Evolutionary conservation across 2,113 vertebrate species (phyloP).

Genomic region (Balaeniceps rex): DNA sequence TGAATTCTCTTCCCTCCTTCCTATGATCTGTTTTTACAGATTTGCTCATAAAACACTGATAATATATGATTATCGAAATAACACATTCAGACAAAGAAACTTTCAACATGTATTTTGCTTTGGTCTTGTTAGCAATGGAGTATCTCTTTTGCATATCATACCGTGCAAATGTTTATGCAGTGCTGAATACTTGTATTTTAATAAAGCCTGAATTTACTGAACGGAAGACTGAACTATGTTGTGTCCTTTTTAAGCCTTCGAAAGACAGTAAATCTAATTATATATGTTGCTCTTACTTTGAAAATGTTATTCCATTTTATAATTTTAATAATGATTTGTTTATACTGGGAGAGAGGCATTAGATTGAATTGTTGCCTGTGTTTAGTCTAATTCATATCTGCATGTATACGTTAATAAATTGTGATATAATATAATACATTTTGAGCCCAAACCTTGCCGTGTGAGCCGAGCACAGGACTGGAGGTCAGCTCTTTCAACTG

Average conservation of each 20-base stretch:
- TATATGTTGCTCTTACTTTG: slow-evolving; percentile 68
- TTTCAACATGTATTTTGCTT: slow-evolving; percentile 68
- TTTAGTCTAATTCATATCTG: slow-evolving; percentile 64
- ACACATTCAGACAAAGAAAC: slow-evolving; percentile 69
- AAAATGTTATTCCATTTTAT: slow-evolving; percentile 65
- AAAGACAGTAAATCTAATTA: slow-evolving; percentile 73
- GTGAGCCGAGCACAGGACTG: background rate
- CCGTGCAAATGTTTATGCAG: slow-evolving; percentile 62
- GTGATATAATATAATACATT: background rate
- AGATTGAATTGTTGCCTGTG: slow-evolving; percentile 55
- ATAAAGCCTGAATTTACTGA: slow-evolving; percentile 67
- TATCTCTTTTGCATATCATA: slow-evolving; percentile 64
- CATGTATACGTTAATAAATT: slow-evolving; percentile 53
- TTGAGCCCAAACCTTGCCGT: background rate
- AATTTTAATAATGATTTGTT: slow-evolving; percentile 73
- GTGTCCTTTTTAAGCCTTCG: slow-evolving; percentile 61
- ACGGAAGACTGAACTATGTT: slow-evolving; percentile 60
- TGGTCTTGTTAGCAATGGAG: slow-evolving; percentile 68
- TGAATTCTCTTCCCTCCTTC: slow-evolving; percentile 53
- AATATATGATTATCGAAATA: slow-evolving; percentile 70
- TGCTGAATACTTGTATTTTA: slow-evolving; percentile 60
- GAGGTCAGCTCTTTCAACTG: background rate
- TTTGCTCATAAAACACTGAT: slow-evolving; percentile 68
- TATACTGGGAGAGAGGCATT: slow-evolving; percentile 58
- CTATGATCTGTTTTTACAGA: slow-evolving; percentile 67